These are phyloP conservation scores for Pocillopora damicornis DNA, from an alignment of 64 coral and sea anemone species.

Conservation along the genomic window DNA sequence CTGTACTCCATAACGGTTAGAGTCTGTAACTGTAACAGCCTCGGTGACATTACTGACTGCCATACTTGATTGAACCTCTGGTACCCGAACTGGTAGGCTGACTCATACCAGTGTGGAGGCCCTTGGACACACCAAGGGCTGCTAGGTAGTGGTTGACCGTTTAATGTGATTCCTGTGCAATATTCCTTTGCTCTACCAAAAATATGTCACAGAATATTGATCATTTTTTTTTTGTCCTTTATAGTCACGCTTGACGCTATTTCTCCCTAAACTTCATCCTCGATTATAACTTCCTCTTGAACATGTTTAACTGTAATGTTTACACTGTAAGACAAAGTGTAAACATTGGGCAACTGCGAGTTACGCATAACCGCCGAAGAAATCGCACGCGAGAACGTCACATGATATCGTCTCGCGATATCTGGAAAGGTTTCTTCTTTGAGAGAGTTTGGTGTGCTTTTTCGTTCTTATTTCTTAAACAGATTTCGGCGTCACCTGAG, in stretches of 20 bases:
- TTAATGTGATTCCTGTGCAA: background rate
- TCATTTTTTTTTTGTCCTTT: background rate
- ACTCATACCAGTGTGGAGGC: slow-evolving; percentile 1
- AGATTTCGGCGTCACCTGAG: no score
- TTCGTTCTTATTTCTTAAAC: no score
- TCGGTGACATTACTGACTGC: background rate
- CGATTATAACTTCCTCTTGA: background rate
- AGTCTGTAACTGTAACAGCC: slow-evolving; percentile 9
- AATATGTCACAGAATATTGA: background rate
- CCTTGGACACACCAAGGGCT: background rate
- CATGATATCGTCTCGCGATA: no score
- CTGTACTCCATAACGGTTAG: background rate
- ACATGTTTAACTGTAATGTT: background rate
- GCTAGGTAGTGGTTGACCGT: background rate
- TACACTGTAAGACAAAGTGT: no score
- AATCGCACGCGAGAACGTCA: no score
- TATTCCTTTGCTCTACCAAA: background rate
- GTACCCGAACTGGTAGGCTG: background rate
- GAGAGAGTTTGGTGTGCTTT: no score
- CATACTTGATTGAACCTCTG: background rate
- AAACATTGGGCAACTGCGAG: no score
- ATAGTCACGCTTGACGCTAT: background rate
- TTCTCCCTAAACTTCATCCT: background rate
- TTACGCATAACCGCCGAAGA: no score
- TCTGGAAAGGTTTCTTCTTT: no score